Evolutionary conservation across 2,888 invertebrate genomes (phyloP).

Genomic region (Ommatoiulus sabulosus): DNA sequence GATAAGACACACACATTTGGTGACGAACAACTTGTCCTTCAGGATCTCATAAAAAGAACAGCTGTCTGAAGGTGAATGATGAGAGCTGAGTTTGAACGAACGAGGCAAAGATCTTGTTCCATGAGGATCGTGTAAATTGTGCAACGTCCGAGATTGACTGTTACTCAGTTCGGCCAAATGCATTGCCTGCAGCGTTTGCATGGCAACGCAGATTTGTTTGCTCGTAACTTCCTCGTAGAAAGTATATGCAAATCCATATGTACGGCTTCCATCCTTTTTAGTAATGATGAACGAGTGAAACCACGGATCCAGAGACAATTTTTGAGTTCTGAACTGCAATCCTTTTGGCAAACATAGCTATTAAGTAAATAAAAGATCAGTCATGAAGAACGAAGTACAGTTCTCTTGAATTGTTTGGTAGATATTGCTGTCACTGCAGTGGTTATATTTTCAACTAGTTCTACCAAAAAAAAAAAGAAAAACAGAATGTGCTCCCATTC

Average conservation of each 20-base stretch:
- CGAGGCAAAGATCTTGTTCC: conserved; percentile 85
- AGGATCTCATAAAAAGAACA: conserved; percentile 84
- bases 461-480: no score
- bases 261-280: conserved; percentile 93
- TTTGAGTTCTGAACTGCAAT: conserved; percentile 93
- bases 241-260: conserved; percentile 93
- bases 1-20: conserved; percentile 93
- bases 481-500: no score
- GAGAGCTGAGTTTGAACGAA: conserved; percentile 80
- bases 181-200: conserved; percentile 90
- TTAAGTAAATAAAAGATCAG: conserved; percentile 62
- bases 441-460: no score
- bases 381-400: not conserved
- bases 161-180: conserved; percentile 85
- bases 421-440: no score
- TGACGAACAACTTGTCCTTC: conserved; percentile 94
- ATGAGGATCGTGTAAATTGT: conserved; percentile 42
- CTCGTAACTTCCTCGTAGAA: conserved; percentile 97
- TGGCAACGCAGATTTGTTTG: conserved; percentile 91
- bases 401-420: no score
- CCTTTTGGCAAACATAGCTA: conserved; percentile 96
- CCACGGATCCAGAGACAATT: conserved; percentile 83
- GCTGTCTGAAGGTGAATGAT: conserved; percentile 66
- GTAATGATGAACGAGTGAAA: conserved; percentile 99
- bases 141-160: conserved; percentile 72